These are phyloP conservation scores for Cotesia vestalis DNA, from an alignment of 1,140 invertebrate genomes.

Conservation along the genomic window DNA sequence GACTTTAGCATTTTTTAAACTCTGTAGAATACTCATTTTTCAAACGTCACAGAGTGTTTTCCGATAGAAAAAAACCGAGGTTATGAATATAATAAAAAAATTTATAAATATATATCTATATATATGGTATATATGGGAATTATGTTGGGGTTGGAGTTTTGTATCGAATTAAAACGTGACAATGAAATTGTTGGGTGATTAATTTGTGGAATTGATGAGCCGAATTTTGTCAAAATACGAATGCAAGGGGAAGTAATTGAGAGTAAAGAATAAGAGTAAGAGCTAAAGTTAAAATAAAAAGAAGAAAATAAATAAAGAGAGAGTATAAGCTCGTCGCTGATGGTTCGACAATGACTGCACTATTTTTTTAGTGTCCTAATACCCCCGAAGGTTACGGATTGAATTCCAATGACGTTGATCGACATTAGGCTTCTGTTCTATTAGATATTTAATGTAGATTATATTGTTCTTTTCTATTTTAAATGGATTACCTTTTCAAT, in stretches of 20 bases:
- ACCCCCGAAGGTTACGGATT: constrained; percentile 14
- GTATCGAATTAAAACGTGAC: constrained; percentile 28
- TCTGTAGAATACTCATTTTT: constrained; percentile 41
- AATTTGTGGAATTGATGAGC: constrained; percentile 36
- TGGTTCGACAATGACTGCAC: constrained; percentile 31
- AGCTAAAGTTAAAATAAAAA: too few relatives aligned
- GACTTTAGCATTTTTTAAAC: constrained; percentile 37
- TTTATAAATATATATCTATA: neutral
- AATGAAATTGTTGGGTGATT: constrained; percentile 33
- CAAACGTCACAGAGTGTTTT: constrained; percentile 37
- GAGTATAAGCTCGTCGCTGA: constrained; percentile 3
- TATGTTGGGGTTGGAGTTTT: constrained; percentile 29
- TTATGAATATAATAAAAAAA: neutral
- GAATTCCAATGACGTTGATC: constrained; percentile 22
- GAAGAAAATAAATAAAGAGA: too few relatives aligned
- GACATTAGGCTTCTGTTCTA: neutral
- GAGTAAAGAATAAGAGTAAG: too few relatives aligned
- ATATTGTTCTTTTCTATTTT: constrained; percentile 7
- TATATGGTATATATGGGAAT: neutral
- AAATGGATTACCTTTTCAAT: constrained; percentile 15
- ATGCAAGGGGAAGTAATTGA: neutral
- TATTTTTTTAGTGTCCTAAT: constrained; percentile 24
- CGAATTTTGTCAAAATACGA: constrained; percentile 15
- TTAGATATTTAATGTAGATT: constrained; percentile 13
- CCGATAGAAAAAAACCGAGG: constrained; percentile 31